Evolutionary conservation across 2,888 invertebrate species (phyloP), one percentile per base, ranked within the genome.

Genomic region (Parasteatoda lunata): DNA sequence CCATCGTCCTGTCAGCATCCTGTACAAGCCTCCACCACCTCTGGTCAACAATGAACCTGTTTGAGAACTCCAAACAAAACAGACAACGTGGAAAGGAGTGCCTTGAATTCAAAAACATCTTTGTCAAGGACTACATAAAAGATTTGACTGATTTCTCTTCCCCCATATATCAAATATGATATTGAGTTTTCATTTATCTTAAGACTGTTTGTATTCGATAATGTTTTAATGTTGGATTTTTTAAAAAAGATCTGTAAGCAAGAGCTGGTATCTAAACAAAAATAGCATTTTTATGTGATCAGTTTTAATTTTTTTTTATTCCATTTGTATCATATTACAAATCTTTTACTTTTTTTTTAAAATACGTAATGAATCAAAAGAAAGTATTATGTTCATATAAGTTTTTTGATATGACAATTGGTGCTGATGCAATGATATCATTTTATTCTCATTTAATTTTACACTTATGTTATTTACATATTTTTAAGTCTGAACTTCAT

Each of bases 21-120:
- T 90, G 15, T 89, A 89, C 70, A 90, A 90, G 80, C 89, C 90
- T 70, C 89, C 89, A 70, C 90, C 90, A 45, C 89, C 89, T 65
- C 85, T 90, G 68, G 84, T 88, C 68, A 90, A 87, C 69, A 89
- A 90, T 78, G 89, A 84, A 72, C 88, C 84, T 51, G 76, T 80
- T 9, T 84, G 84, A 88, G n/a, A 59, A 54, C 64, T 7, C 9
- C 4, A 45, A 49, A 68, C 6, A 75, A 88, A 80, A 54, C 66
- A 47, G 47, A 11, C 68, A 51, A 48, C 47, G 15, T 59, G 59
- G 68, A 72, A 52, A 72, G 86, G 81, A 77, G 86, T 86, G 86
- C 86, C 86, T 86, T 86, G 51, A 68, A 79, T 72, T 72, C 77
- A 45, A 65, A 69, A 77, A 71, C 80, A 47, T 11, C 68, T 65